phyloP scores from a whole-genome alignment of 2,888 invertebrate species.

The Eupithecia centaureata region DNA sequence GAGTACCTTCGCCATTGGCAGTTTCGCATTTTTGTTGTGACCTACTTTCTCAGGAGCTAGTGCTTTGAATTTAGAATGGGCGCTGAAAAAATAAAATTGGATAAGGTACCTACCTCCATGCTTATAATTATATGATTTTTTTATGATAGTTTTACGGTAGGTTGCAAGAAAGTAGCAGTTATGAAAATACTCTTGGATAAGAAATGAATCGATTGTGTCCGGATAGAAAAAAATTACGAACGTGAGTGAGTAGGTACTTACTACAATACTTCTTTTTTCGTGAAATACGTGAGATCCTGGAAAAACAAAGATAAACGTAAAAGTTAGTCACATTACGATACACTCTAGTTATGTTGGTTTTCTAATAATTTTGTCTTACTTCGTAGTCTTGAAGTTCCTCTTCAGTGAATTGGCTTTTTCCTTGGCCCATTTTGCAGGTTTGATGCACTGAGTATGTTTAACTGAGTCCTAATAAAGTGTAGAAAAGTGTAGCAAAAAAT shows the following conservation, averaged over 20 bases:
- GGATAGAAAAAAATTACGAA: neutral
- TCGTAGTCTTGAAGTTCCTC: slow-evolving; percentile 96
- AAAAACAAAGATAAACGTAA: slow-evolving; percentile 50
- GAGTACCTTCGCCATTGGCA: slow-evolving; percentile 92
- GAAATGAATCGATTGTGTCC: neutral
- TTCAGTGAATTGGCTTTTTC: slow-evolving; percentile 92
- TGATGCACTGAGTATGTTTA: too few relatives aligned
- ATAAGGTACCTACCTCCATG: neutral
- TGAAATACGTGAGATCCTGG: slow-evolving; percentile 96
- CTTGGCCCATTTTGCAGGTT: slow-evolving; percentile 89
- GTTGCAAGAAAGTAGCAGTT: neutral
- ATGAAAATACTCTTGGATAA: neutral
- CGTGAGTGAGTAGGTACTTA: slow-evolving; percentile 85
- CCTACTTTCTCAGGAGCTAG: slow-evolving; percentile 95
- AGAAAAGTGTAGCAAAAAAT: neutral
- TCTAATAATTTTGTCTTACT: slow-evolving; percentile 72
- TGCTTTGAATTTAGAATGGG: slow-evolving; percentile 95
- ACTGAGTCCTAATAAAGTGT: too few relatives aligned
- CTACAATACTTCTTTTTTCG: slow-evolving; percentile 96
- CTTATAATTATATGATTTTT: too few relatives aligned
- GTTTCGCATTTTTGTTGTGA: slow-evolving; percentile 93
- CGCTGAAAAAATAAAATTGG: slow-evolving; percentile 85
- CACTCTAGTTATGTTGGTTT: neutral
- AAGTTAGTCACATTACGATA: neutral
- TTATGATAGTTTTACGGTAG: neutral